Percentiles rank a stretch among this genome's conserved stretches.
Conservation (phyloP, 2,113 vertebrate genomes). For the Anolis sagrei region DNA sequence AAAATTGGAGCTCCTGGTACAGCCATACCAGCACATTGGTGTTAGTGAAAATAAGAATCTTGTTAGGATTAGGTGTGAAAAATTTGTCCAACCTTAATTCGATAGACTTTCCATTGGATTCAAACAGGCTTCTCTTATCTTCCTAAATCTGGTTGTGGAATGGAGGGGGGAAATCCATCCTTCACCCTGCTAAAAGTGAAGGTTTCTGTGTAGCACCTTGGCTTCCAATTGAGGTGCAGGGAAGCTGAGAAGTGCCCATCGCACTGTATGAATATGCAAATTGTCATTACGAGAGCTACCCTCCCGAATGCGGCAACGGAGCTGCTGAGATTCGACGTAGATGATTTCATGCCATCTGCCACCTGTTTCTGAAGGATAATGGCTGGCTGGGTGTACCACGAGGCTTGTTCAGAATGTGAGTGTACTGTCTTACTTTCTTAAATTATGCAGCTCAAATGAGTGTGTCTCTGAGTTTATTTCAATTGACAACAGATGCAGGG, state of each 20-base stretch:
- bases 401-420: constrained; percentile 70
- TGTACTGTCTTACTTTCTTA: constrained; percentile 71
- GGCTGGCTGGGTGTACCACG: constrained; percentile 62
- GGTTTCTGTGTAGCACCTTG: constrained; percentile 57
- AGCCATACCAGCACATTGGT: no score
- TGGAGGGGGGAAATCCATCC: background rate
- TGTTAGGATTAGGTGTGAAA: no score
- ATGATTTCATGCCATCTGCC: constrained; percentile 78
- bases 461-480: constrained; percentile 73
- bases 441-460: constrained; percentile 75
- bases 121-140: constrained; percentile 1
- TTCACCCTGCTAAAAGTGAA: constrained; percentile 61
- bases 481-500: constrained; percentile 65
- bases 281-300: constrained; percentile 67
- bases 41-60: no score
- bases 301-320: constrained; percentile 70
- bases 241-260: constrained; percentile 62
- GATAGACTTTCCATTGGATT: background rate
- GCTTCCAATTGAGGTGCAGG: constrained; percentile 62
- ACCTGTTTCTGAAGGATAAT: constrained; percentile 77
- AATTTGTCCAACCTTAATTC: background rate
- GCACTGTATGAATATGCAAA: constrained; percentile 71
- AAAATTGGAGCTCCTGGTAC: no score
- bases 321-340: constrained; percentile 66
- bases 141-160: constrained; percentile 20